Evolutionary conservation across 2,888 invertebrate genomes (phyloP).

Genomic region (Agrotis ipsilon): DNA sequence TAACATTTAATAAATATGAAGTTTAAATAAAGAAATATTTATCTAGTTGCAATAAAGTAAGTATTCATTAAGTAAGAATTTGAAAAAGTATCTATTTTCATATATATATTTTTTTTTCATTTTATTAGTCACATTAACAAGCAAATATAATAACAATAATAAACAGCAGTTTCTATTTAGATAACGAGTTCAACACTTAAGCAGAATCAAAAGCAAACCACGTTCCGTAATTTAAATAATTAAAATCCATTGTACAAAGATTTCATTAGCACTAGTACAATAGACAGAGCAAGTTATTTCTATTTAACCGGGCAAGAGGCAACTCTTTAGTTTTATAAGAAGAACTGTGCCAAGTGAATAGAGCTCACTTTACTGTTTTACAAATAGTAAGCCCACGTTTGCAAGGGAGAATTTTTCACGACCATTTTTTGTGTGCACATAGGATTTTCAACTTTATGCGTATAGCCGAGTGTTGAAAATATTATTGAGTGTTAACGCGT

Average conservation of each 20-base stretch:
- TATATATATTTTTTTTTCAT: not conserved
- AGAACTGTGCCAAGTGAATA: constrained; percentile 28
- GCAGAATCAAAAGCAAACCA: not conserved
- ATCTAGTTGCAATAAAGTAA: too few relatives aligned
- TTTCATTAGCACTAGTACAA: constrained; percentile 4
- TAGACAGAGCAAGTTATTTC: constrained; percentile 31
- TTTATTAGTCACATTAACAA: not conserved
- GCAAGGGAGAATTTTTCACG: not conserved
- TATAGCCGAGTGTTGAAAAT: not conserved
- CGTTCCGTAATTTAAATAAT: constrained; percentile 38
- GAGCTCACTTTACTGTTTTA: constrained; percentile 44
- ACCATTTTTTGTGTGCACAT: not conserved
- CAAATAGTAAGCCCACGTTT: constrained; percentile 8
- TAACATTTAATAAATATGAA: too few relatives aligned
- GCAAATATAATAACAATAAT: too few relatives aligned
- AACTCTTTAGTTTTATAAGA: constrained; percentile 33
- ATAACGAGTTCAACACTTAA: not conserved
- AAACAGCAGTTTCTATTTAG: not conserved
- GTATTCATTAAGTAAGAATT: too few relatives aligned
- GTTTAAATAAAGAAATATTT: too few relatives aligned
- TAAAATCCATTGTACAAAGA: constrained; percentile 23
- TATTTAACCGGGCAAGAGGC: constrained; percentile 21
- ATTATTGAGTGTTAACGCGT: too few relatives aligned
- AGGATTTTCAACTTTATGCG: not conserved
- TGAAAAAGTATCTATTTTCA: too few relatives aligned